Evolutionary conservation across 2,888 invertebrate genomes (phyloP), one percentile per base, ranked within the genome.

Genomic region (Xestoiulus laeticollis): DNA sequence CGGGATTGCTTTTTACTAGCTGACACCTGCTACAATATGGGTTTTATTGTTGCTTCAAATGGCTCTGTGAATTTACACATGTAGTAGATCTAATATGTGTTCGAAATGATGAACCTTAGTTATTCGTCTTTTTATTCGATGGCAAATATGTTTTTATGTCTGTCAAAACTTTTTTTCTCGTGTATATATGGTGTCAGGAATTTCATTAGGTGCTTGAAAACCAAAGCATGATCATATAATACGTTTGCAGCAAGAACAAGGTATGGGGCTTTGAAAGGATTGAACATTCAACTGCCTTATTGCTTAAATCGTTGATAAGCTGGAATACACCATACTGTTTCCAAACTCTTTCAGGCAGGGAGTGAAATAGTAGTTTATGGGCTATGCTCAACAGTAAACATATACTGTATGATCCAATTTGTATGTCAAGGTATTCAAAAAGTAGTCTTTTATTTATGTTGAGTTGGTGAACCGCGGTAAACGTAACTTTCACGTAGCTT

Each of bases 41-140:
- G 22, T 68, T 68, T 68, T 68, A 68, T 68, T 68, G 68, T 68
- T 68, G n/a, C 68, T 68, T 2, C 68, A 26, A 68, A 68, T 59
- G 16, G n/a, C 16, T 16, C 48, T 48, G 48, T 48, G 16, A 48
- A 53, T 53, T 19, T 2, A 19, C n/a, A n/a, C 53, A n/a, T 68
- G 5, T 26, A 22, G 68, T 26, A 26, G 26, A 68, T 26, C 68
- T 68, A 68, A 68, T 26, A 68, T 68, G 8, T 22, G 22, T 68
- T 12, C 26, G n/a, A 26, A 26, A 22, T 68, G 26, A 68, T 22
- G 68, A 26, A 68, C 68, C 68, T 8, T 26, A n/a, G 68, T 68
- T 68, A 68, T 68, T 68, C 68, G 26, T 26, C 68, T 26, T 26
- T 68, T 68, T 68, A 68, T 26, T 68, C 8, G 68, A 6, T 26